A percentile compares a stretch with the other conserved stretches of the same genome.
Evolutionary conservation across 2,888 invertebrate species (phyloP).

Genomic region (Microlaimidae sp.): DNA sequence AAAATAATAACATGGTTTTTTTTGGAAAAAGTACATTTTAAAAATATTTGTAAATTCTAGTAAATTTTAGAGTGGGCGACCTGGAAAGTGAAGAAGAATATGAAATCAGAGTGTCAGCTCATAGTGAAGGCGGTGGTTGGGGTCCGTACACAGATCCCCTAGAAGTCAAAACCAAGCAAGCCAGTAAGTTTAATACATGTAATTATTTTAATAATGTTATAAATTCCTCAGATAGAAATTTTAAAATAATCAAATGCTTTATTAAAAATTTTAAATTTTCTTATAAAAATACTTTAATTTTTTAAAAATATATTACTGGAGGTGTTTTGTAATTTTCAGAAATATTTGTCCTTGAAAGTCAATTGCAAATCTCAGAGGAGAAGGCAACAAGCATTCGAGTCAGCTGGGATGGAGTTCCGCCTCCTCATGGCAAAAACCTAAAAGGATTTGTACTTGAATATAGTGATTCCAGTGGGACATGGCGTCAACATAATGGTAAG

Average conservation of each 20-base stretch:
- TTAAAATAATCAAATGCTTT: no score
- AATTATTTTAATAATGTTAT: no score
- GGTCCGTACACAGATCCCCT: constrained; percentile 31
- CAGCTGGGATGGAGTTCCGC: constrained; percentile 29
- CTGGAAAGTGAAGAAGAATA: constrained; percentile 33
- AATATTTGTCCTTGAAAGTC: constrained; percentile 32
- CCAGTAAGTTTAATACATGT: background rate
- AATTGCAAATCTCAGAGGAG: constrained; percentile 26
- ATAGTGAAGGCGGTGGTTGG: constrained; percentile 33
- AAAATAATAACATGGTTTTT: no score
- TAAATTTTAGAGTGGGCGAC: constrained; percentile 27
- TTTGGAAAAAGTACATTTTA: no score
- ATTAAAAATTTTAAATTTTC: no score
- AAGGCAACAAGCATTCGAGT: no score
- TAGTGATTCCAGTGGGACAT: constrained; percentile 18
- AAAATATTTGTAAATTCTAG: no score
- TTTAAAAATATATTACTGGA: no score
- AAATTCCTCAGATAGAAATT: background rate
- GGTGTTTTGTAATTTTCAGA: no score
- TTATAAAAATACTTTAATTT: no score
- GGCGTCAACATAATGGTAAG: constrained; percentile 11
- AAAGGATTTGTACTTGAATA: constrained; percentile 33
- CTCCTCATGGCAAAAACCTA: constrained; percentile 25
- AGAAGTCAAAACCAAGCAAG: constrained; percentile 21
- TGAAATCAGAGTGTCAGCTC: constrained; percentile 27